Evolutionary conservation across 2,888 invertebrate species (phyloP), one percentile per base, ranked within the genome.

Genomic region (Drosophila aldrichi): DNA sequence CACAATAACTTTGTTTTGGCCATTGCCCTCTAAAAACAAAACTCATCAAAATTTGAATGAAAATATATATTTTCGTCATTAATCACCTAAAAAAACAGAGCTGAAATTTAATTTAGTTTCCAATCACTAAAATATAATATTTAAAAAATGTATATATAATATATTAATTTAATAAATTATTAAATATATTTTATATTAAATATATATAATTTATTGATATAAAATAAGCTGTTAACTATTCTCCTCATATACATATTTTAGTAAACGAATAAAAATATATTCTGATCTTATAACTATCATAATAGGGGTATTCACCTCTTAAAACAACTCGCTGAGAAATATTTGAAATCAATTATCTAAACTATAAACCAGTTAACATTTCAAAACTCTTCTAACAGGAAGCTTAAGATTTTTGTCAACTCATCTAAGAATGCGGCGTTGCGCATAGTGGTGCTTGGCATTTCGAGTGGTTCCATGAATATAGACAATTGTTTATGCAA

Each of bases 401-500:
- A 74, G 22, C 48, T 8, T 20, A 57, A 41, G n/a, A 36, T 20
- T 40, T 44, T 22, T 34, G 44, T 12, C 34, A 41, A 38, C 14
- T 25, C 25, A 44, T 40, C 32, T 32, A 10, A 34, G 29, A 32
- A 48, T 57, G n/a, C 20, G 14, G 44, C 32, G 57, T 29, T 29
- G 44, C 62, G 3, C n/a, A 16, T 14, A 10, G 32, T 20, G 32
- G 18, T 7, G 49, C 18, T 25, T 48, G 16, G n/a, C 36, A 8
- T 65, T 10, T 18, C 29, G 56, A 49, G 18, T 32, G 29, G 36
- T 54, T 52, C 9, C 10, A 44, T 36, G 40, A 64, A 57, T 59
- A 52, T 49, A 41, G 22, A 2, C 63, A 51, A 65, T 29, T 57
- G 62, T 59, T 48, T 14, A 48, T 25, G 58, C 54, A 56, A 41